Base-by-base conservation (phyloP, 2,888 invertebrate genomes). In the Heteromyza rotundicornis region DNA sequence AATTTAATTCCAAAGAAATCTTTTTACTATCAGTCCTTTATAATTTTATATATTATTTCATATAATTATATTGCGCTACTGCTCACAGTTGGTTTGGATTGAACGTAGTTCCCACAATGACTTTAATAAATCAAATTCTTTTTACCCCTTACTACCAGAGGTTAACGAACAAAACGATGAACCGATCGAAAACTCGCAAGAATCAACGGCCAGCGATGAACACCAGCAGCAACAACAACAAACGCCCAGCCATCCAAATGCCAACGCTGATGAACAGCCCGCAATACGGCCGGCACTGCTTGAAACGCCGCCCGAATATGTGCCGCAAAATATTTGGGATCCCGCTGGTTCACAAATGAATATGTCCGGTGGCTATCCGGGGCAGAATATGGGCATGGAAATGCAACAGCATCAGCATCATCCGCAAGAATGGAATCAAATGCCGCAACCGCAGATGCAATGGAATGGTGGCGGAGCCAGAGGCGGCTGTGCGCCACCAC, bases 281-380 rank as follows among this genome's bases (percentile, higher is more conserved):
- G 60, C 71, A 49, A 63, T 64, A 16, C 73, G 78, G 20, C 78
- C 78, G n/a, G 78, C 78, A 32, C 61, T 80, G 53, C 66, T 80
- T 22, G 77, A 79, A 65, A 80, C 80, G 17, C 80, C 80, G 19
- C 57, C 72, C 12, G 80, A 81, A 49, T 79, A 78, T 66, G 64
- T 68, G 16, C 65, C 66, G 16, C 63, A 62, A 40, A 71, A 68
- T 55, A 64, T 70, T 44, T 80, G 79, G 80, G 79, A 79, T 47
- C 27, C 69, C 19, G 19, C 12, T 12, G 57, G 57, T 5, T 16
- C 60, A 47, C 52, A 64, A 52, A 49, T 64, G 24, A 60, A 56
- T 44, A 47, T 44, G 44, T 24, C 20, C 14, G 51, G 20, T 22
- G 47, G 40, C 17, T 16, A 20, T 35, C 53, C 19, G 5, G 20